phyloP scores from a whole-genome alignment of 2,888 invertebrate species.

The Callosobruchus maculatus region DNA sequence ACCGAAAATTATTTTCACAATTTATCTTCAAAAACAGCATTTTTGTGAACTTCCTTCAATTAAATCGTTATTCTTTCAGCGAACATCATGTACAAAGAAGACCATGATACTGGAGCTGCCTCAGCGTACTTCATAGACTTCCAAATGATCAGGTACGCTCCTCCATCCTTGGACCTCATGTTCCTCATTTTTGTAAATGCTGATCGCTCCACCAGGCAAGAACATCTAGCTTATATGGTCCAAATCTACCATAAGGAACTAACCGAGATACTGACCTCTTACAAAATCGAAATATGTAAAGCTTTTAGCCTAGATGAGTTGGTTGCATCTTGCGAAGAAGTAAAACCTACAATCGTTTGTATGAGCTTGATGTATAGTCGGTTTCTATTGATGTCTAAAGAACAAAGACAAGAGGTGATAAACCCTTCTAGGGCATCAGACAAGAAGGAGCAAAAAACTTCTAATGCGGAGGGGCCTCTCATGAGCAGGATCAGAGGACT shows the following conservation, averaged over 20 bases:
- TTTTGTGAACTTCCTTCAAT: too few relatives aligned
- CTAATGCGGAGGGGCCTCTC: constrained; percentile 13
- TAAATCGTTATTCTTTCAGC: constrained; percentile 1
- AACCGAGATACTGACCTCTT: constrained; percentile 12
- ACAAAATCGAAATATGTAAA: constrained; percentile 17
- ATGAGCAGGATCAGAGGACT: constrained; percentile 6
- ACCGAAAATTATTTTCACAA: too few relatives aligned
- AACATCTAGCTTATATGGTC: constrained; percentile 20
- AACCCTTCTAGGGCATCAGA: too few relatives aligned
- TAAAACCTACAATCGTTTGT: constrained; percentile 22
- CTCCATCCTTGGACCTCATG: constrained; percentile 62
- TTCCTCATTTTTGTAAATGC: constrained; percentile 24
- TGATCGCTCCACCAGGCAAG: constrained; percentile 15
- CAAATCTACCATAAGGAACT: constrained; percentile 26
- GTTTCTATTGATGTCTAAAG: constrained; percentile 15
- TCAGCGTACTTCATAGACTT: constrained; percentile 35
- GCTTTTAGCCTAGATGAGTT: constrained; percentile 24
- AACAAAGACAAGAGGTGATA: constrained; percentile 23
- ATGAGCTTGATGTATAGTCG: constrained; percentile 20
- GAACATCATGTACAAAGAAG: neutral
- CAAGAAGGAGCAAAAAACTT: constrained; percentile 16
- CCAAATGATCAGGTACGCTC: constrained; percentile 51
- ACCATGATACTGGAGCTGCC: neutral
- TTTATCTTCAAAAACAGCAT: too few relatives aligned
- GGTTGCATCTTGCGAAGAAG: constrained; percentile 21